Percentiles rank a stretch among this genome's conserved stretches.
phyloP scores from a whole-genome alignment of 2,113 vertebrate genomes.

The Rhinolophus sinicus region DNA sequence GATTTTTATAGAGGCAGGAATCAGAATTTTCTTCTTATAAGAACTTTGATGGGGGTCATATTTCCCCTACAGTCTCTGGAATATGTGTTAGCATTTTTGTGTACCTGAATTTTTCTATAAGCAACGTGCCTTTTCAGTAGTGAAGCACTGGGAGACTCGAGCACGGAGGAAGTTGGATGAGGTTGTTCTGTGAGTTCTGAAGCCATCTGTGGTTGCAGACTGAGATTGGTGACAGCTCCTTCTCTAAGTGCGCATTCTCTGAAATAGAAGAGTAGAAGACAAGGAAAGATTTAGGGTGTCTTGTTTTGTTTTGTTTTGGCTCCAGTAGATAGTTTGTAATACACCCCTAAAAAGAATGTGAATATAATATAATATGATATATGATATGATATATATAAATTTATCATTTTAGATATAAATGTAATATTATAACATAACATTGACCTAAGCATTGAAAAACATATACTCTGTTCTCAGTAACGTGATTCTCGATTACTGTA shows the following conservation, averaged over 20 bases:
- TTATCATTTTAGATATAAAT: constrained; percentile 9
- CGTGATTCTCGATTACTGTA: not conserved
- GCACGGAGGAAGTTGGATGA: not conserved
- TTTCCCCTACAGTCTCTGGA: not conserved
- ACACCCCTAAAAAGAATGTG: not conserved
- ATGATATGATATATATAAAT: not conserved
- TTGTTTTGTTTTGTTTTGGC: not conserved
- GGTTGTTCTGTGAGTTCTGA: not conserved
- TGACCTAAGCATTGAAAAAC: not conserved
- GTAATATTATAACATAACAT: not conserved
- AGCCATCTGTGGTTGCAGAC: not conserved
- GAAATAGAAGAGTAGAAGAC: not conserved
- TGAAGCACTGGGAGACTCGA: not conserved
- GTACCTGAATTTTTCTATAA: not conserved
- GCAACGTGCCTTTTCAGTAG: not conserved
- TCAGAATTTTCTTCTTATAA: not conserved
- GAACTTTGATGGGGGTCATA: not conserved
- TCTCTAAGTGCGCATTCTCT: not conserved
- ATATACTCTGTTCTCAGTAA: not conserved
- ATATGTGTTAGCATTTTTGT: not conserved
- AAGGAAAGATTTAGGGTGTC: not conserved
- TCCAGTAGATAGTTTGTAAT: not conserved
- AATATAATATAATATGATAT: not conserved
- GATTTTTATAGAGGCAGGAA: not conserved
- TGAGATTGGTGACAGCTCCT: not conserved